Conservation (phyloP, 2,113 vertebrate genomes). For the Thermophis baileyi region DNA sequence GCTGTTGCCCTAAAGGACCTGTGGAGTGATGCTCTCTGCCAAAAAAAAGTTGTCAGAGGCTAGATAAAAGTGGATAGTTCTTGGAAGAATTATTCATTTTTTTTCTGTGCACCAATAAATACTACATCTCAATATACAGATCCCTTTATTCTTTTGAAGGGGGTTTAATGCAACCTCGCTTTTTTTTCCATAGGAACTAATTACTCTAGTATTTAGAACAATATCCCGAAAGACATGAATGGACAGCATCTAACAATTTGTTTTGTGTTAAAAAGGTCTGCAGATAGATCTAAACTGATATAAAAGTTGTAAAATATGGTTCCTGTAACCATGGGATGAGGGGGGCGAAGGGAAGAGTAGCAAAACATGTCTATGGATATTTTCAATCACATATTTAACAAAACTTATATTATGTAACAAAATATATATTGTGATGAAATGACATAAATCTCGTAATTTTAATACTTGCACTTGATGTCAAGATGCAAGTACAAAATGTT, state of each 20-base stretch:
- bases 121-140: background rate
- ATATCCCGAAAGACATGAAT: background rate
- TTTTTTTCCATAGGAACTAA: background rate
- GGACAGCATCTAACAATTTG: too few relatives aligned
- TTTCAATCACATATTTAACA: background rate
- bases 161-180: background rate
- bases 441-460: background rate
- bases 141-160: background rate
- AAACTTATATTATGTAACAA: background rate
- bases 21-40: background rate
- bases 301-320: background rate
- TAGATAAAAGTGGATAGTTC: background rate
- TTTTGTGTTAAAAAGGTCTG: too few relatives aligned
- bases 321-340: background rate
- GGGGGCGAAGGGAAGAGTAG: background rate
- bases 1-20: background rate
- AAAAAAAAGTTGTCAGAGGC: background rate
- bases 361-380: too few relatives aligned
- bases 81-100: background rate
- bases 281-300: background rate
- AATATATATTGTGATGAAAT: background rate
- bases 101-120: background rate
- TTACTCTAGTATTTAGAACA: background rate
- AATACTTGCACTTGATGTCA: background rate
- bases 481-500: background rate